Percentiles rank a stretch among this genome's conserved stretches.
These are phyloP conservation scores for Malurus alboscapulatus DNA, from an alignment of 2,113 vertebrate genomes.

Conservation along the genomic window DNA sequence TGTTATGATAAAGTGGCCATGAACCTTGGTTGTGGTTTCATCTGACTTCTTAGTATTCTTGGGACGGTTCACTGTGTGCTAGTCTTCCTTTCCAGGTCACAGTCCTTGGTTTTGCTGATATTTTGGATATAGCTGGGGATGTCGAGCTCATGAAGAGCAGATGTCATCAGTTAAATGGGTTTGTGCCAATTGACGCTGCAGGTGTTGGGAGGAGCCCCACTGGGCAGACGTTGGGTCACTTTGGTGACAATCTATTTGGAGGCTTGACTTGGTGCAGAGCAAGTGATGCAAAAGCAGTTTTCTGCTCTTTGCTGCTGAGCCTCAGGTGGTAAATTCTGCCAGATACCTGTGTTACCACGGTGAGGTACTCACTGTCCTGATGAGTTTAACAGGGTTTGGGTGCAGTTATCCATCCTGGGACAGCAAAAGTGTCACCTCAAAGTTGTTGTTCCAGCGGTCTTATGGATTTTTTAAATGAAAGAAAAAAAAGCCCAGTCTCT, in stretches of 20 bases:
- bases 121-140: background rate
- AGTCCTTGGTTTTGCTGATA: background rate
- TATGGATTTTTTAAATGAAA: background rate
- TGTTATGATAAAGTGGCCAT: background rate
- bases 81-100: background rate
- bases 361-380: background rate
- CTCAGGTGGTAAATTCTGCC: background rate
- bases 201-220: background rate
- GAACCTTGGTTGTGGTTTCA: background rate
- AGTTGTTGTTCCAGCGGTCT: background rate
- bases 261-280: background rate
- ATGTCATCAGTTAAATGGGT: background rate
- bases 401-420: background rate
- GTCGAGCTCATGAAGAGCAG: background rate
- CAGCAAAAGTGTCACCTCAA: background rate
- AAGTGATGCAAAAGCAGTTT: background rate
- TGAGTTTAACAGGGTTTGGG: background rate
- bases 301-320: background rate
- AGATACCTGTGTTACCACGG: background rate
- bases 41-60: background rate
- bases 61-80: rapidly evolving
- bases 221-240: rapidly evolving
- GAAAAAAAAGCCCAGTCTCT: rapidly evolving
- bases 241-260: background rate
- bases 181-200: background rate